Base-by-base conservation (phyloP, 1,140 invertebrate genomes). In the Drosophila willistoni region DNA sequence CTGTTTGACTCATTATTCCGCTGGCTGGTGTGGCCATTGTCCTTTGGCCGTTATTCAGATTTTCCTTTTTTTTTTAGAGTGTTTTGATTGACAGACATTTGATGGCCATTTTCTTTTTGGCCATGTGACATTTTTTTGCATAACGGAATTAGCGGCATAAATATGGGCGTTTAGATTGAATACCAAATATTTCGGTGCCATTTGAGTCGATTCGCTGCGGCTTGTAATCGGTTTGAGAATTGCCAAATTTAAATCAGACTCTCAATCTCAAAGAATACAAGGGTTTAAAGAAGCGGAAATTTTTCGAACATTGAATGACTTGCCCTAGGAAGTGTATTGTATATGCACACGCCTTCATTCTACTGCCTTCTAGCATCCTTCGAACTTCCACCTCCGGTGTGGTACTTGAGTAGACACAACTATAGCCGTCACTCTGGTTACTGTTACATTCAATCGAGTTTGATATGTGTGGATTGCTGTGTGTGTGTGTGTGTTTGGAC, bases 231-330 rank as follows among this genome's bases (percentile, higher is more conserved):
- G 44, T 51, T 51, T 51, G 22, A 22, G 17, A 51, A 17, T 7
- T 39, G 3, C 44, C 7, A 47, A 47, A 47, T 47, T 13, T 9
- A 19, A 19, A 47, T 47, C 14, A 47, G 19, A 51, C 14, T 19
- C 17, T 22, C 44, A 47, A 47, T 51, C 44, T 51, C 3, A 22
- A 19, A n/a, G 17, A 51, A 51, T 22, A 51, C 7, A 51, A 68
- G 57, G 59, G 57, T 75, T 75, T 75, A 68, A 67, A 68, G 56
- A 51, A 75, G 65, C 73, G 73, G 73, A 75, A 75, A 75, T 75
- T 75, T 75, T 72, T 63, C 41, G 29, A 71, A 29, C 59, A 34
- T 19, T 25, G 22, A 13, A 33, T 63, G 67, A 68, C 60, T 68
- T 44, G 60, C 59, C 47, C 70, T 51, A 57, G 69, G 71, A 73